Base-by-base conservation (phyloP, 2,888 invertebrate species). In the Hirtodrosophila alboralis region DNA sequence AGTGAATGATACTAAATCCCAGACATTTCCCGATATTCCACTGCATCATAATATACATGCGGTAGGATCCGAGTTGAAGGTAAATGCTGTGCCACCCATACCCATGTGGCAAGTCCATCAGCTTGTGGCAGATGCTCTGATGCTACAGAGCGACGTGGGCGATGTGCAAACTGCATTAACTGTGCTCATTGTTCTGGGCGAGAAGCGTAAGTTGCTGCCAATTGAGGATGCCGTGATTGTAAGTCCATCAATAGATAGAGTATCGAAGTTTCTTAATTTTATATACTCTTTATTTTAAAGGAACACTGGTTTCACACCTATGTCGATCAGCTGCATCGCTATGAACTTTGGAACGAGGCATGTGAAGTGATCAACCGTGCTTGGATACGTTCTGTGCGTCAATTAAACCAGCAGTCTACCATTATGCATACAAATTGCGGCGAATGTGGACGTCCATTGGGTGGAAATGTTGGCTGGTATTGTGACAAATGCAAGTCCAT, bases 331-430 rank as follows among this genome's bases (percentile, higher is more conserved):
- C 89, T 95, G 21, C 92, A 92, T 53, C 91, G 92, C 18, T 93
- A 93, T 73, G 91, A 93, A 70, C 89, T 94, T 26, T 94, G 93
- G 92, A 92, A 92, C 56, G 92, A 93, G 57, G 92, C 94, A 1
- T 93, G 93, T 33, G 91, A 91, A 72, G 92, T 94, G 28, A 92
- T 91, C 2, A 91, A 91, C 53, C 83, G 88, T 63, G 94, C 96
- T 12, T 96, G 96, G 94, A 91, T 97, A 62, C 94, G 95, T 54
- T 93, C 93, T 27, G 94, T 98, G 48, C 93, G 94, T 75, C 93
- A 94, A 87, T 88, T 97, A 69, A 97, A 97, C 90, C 97, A 98
- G 90, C 96, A 96, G 89, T 97, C 97, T 1, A 98, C 97, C 0
- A 92, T 93, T 7, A 93, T 96, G 66, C 93, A 94, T 69, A 93